Base-by-base conservation (phyloP, 2,113 vertebrate genomes). In the Aphyosemion australe region DNA sequence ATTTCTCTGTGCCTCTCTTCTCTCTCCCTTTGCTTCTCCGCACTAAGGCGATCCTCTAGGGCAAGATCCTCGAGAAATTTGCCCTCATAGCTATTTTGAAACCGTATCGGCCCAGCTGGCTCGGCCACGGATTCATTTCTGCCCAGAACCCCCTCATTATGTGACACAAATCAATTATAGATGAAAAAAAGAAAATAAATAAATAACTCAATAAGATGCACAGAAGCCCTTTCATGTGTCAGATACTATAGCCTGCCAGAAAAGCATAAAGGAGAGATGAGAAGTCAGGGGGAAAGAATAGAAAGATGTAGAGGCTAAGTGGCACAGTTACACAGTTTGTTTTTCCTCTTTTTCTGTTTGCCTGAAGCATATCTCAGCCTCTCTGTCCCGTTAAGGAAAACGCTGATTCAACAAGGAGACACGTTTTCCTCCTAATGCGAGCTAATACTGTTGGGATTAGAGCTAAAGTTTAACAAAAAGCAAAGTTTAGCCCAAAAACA, bases 141-240 rank as follows among this genome's bases (percentile, higher is more conserved):
- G 58, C 55, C 57, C 57, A 68, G 57, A 74, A 72, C 68, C 72
- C 54, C 64, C 77, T 87, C 58, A 82, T 83, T 83, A 83, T 84
- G 80, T 85, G 86, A 83, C 80, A 82, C 85, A 76, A 86, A 87
- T 88, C 83, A 88, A 89, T 87, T 87, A 87, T 85, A 74, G 69
- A 84, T 82, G 49, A 69, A 70, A 42, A 68, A 68, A 37, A 26
- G 26, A 37, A 10, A 37, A 37, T 37, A 37, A 37, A 37, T 37
- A 37, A 37, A 39, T 21, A 11, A 47, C 1, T 19, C 21, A 31
- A 53, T 32, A 62, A 51, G 58, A 71, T 50, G 59, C 78, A 72
- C 46, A 48, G 63, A 58, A 48, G 51, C 51, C 14, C 75, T 80
- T 80, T 83, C 48, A 80, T 82, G 78, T 88, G 34, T 8, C 34